phyloP scores from a whole-genome alignment of 1,140 invertebrate species.

The Portunus trituberculatus region DNA sequence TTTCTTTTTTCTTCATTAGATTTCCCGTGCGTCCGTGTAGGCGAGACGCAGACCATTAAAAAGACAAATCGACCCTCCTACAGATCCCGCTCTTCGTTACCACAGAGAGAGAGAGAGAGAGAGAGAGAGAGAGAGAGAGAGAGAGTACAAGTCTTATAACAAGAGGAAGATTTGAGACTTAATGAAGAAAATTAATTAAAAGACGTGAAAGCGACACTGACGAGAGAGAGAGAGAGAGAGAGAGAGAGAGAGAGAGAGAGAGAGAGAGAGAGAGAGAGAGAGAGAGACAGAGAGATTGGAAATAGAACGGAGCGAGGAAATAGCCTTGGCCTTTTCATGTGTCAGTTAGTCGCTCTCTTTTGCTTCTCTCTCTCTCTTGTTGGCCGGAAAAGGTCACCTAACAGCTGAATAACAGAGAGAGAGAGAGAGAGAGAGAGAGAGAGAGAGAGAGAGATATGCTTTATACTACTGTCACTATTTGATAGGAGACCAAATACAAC shows the following conservation, averaged over 20 bases:
- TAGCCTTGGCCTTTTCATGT: not conserved
- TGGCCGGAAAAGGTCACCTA: not conserved
- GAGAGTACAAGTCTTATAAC: too few species aligned
- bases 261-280: slow-evolving; percentile 35
- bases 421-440: slow-evolving; percentile 20
- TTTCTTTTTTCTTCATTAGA: too few species aligned
- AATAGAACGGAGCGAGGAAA: too few species aligned
- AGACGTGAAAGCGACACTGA: not conserved
- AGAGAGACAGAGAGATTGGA: not conserved
- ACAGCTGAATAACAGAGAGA: not conserved
- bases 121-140: too few species aligned
- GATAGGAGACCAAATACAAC: too few species aligned
- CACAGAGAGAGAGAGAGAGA: too few species aligned
- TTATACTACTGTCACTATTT: too few species aligned
- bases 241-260: slow-evolving; percentile 16
- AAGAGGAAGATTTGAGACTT: not conserved
- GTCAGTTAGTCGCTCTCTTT: too few species aligned
- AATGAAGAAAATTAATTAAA: not conserved
- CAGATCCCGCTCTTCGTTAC: too few species aligned
- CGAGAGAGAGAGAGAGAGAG: not conserved
- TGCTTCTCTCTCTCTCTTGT: not conserved
- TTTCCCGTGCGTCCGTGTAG: too few species aligned
- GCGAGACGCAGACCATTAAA: too few species aligned
- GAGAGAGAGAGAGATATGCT: not conserved
- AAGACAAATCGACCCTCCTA: too few species aligned